Evolutionary conservation across 2,888 invertebrate species (phyloP).

Genomic region (Dynastes hyllus): DNA sequence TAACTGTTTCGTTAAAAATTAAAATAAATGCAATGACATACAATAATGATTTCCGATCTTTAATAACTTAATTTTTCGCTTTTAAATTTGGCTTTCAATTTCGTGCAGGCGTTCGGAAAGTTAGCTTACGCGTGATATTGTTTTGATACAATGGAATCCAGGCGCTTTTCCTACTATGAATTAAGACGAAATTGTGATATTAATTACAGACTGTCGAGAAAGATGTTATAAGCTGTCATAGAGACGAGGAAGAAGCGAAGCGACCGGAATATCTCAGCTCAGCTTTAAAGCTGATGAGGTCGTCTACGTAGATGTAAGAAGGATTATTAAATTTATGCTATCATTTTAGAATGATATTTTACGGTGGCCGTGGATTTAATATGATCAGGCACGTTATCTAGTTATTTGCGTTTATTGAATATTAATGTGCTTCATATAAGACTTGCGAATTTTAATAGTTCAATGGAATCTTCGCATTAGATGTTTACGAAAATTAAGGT

Average conservation of each 20-base stretch:
- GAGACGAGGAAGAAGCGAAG: constrained; percentile 17
- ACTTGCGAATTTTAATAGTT: no score
- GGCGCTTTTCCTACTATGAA: constrained; percentile 22
- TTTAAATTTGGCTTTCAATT: constrained; percentile 12
- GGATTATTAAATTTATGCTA: not conserved
- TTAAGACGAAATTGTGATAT: constrained; percentile 41
- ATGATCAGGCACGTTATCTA: no score
- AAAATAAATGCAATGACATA: not conserved
- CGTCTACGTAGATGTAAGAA: constrained; percentile 27
- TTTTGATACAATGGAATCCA: constrained; percentile 25
- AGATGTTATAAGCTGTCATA: constrained; percentile 42
- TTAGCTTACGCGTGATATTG: constrained; percentile 35
- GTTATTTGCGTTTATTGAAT: no score
- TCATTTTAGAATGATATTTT: no score
- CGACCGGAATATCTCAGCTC: constrained; percentile 23
- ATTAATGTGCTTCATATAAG: no score
- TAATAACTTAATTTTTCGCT: constrained; percentile 10
- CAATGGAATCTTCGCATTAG: no score
- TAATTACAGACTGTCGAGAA: constrained; percentile 34
- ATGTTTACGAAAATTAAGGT: no score
- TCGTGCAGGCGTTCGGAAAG: constrained; percentile 7
- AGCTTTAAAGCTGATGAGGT: constrained; percentile 30
- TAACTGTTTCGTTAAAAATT: no score
- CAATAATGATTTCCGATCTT: not conserved
- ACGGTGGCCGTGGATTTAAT: no score